Percentiles rank a stretch among this genome's conserved stretches.
Evolutionary conservation across 2,113 vertebrate species (phyloP).

Genomic region (Forbesichthys papilliferus): DNA sequence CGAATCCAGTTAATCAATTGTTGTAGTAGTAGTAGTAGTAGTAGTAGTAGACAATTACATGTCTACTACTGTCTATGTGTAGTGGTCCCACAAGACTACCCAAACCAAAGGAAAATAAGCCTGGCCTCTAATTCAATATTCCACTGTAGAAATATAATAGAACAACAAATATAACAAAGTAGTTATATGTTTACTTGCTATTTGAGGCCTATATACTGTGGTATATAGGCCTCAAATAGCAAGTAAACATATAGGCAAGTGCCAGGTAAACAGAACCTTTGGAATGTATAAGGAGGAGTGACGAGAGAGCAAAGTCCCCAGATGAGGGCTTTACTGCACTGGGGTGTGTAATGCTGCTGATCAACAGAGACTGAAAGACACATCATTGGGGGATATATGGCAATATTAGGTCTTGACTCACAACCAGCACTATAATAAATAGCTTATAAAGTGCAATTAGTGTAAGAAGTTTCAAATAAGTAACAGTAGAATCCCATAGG

Average conservation of each 20-base stretch:
- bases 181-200: constrained; percentile 49
- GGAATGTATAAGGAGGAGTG: constrained; percentile 69
- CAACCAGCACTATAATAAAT: too few relatives aligned
- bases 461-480: too few relatives aligned
- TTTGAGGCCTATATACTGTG: neutral
- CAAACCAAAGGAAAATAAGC: too few relatives aligned
- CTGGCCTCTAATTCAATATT: neutral
- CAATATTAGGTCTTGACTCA: too few relatives aligned
- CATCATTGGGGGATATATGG: neutral
- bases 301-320: constrained; percentile 66
- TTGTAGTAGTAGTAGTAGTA: too few relatives aligned
- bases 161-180: neutral
- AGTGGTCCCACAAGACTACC: too few relatives aligned
- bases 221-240: constrained; percentile 16
- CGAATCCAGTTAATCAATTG: too few relatives aligned
- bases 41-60: too few relatives aligned
- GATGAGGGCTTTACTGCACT: constrained; percentile 23
- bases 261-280: constrained; percentile 68
- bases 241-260: constrained; percentile 49
- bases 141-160: neutral
- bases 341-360: constrained; percentile 31
- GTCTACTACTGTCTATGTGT: too few relatives aligned
- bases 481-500: too few relatives aligned
- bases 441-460: too few relatives aligned
- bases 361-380: constrained; percentile 6